phyloP scores from a whole-genome alignment of 1,140 invertebrate species.

The Scaptomyza montana region DNA sequence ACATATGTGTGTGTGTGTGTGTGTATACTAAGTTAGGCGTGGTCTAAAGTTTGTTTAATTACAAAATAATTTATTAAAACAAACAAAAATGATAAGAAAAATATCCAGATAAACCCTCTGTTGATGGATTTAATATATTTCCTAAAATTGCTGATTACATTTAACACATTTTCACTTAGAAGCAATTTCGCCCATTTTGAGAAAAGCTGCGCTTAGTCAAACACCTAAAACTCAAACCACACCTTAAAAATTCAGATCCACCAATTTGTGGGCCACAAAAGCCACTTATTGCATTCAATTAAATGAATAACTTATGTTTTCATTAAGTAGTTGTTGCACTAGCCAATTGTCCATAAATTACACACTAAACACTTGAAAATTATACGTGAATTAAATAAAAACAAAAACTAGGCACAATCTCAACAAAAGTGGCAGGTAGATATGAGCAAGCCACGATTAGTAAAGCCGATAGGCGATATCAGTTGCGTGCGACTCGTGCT shows the following conservation, averaged over 20 bases:
- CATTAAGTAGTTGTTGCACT: background rate
- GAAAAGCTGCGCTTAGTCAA: slow-evolving; percentile 50
- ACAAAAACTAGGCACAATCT: slow-evolving; percentile 51
- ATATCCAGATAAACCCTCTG: background rate
- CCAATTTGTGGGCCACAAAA: background rate
- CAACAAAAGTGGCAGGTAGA: slow-evolving; percentile 39
- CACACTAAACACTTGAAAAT: slow-evolving; percentile 37
- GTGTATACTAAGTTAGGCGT: slow-evolving; percentile 52
- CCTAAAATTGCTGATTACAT: background rate
- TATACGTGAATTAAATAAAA: slow-evolving; percentile 62
- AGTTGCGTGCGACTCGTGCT: slow-evolving; percentile 1
- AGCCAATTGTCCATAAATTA: slow-evolving; percentile 32
- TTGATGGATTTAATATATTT: background rate
- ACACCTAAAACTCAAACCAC: slow-evolving; percentile 52
- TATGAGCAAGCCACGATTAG: slow-evolving; percentile 61
- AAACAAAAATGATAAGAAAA: background rate
- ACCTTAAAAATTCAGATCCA: slow-evolving; percentile 61
- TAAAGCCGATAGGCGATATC: slow-evolving; percentile 22
- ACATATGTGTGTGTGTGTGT: too few species aligned
- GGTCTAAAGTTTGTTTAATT: slow-evolving; percentile 43
- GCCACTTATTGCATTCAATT: background rate
- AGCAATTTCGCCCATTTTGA: slow-evolving; percentile 41
- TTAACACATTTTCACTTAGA: background rate
- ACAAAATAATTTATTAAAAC: slow-evolving; percentile 13
- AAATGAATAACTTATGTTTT: background rate